Evolutionary conservation across 2,797 vertebrate genomes (phyloP), one percentile per base, ranked within the genome.

Genomic region (Sylvia borin): DNA sequence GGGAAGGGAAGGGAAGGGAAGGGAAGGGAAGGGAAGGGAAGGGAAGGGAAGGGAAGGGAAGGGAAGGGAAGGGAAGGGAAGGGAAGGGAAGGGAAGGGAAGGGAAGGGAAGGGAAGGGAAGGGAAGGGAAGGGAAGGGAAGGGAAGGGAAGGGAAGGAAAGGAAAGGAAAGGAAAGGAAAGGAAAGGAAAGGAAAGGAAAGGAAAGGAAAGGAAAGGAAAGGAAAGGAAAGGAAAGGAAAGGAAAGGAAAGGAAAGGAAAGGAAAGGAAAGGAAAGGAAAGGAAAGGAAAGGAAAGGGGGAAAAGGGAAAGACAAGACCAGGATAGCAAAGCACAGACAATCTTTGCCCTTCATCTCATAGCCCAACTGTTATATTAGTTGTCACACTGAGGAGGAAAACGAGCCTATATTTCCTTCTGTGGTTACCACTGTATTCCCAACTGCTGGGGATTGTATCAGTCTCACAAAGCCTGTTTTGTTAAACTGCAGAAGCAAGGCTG

Each of bases 341-440:
- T 93, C 93, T 96, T 85, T 94, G 77, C 94, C 92, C 92, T 79
- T 96, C 96, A 94, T 94, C 95, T 94, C 47, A 18, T 82, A 97
- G 91, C 93, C 94, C 31, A 71, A 90, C 90, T 92, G 84, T 90
- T 87, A 89, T 67, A 51, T 17, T 95, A 91, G 80, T 65, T 94
- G 88, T 90, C 89, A 95, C 85, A 90, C 86, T 75, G 74, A 92
- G 62, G 53, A 57, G 64, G 67, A 92, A 85, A 85, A 84, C 5
- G 5, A 91, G 36, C 51, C 76, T 51, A 5, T 25, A 53, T 75
- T 72, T 88, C 60, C 80, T 77, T 48, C 77, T 79, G n/a, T 31
- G 60, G 57, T 88, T 25, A 34, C 26, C 45, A 20, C 40, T 7
- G 3, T 25, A 19, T 64, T 92, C 60, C 57, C 65, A 76, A 5